Conservation (phyloP, 92 coral and sea anemone genomes). For the Ricordea florida region DNA sequence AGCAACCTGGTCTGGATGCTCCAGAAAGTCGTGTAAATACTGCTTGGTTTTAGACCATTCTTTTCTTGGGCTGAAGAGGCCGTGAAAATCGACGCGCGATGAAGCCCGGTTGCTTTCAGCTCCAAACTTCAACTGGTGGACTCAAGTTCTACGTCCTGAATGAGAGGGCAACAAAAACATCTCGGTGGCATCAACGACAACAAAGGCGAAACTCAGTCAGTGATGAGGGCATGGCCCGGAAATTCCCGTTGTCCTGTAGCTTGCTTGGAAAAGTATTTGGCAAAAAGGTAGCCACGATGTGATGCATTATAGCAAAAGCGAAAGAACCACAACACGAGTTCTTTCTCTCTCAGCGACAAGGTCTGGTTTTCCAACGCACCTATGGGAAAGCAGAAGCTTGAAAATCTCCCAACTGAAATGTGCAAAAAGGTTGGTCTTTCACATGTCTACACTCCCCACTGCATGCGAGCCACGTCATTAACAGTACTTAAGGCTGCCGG, state of each 20-base stretch:
- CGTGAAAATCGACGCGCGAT: too few relatives aligned
- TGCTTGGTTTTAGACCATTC: not conserved
- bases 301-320: constrained; percentile 4
- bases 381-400: constrained; percentile 21
- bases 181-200: constrained; percentile 30
- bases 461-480: constrained; percentile 35
- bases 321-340: not conserved
- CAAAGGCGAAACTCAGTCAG: constrained; percentile 33
- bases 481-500: constrained; percentile 26
- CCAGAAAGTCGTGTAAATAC: constrained; percentile 31
- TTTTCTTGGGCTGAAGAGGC: constrained; percentile 7
- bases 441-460: constrained; percentile 35
- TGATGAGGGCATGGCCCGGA: constrained; percentile 6
- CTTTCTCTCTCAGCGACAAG: too few relatives aligned
- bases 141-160: not conserved
- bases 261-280: too few relatives aligned
- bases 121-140: too few relatives aligned
- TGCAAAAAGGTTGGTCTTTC: constrained; percentile 32
- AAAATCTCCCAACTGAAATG: constrained; percentile 13
- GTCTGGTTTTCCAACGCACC: too few relatives aligned
- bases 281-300: not conserved
- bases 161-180: constrained; percentile 29
- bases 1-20: constrained; percentile 24
- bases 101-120: too few relatives aligned
- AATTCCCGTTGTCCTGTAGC: not conserved